Conservation (phyloP, 1,140 invertebrate species). For the Sarcophaga peregrina region DNA sequence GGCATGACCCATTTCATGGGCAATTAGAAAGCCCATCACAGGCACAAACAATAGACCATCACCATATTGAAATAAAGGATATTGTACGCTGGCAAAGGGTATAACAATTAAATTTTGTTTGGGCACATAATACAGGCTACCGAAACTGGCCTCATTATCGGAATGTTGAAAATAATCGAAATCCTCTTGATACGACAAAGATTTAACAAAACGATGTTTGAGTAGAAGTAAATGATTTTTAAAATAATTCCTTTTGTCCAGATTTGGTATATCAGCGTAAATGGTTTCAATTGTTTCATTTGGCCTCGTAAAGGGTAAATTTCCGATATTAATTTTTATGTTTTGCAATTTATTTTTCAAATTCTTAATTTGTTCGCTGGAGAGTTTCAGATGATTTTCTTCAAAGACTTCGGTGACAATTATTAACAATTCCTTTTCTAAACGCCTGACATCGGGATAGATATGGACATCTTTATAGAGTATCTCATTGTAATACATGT, state of each 20-base stretch:
- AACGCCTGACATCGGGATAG: no score
- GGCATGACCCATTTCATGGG: conserved; percentile 54
- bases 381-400: background rate
- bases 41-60: conserved; percentile 54
- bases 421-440: no score
- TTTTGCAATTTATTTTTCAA: background rate
- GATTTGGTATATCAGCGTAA: background rate
- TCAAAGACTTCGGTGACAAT: background rate
- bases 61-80: conserved; percentile 46
- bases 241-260: background rate
- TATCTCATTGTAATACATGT: no score
- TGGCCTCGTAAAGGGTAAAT: background rate
- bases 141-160: background rate
- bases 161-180: no score
- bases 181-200: background rate
- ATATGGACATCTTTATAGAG: no score
- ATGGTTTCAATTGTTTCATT: background rate
- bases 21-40: conserved; percentile 53
- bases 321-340: background rate
- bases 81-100: conserved; percentile 52
- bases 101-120: conserved; percentile 52
- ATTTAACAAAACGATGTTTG: background rate
- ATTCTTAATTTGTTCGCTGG: background rate
- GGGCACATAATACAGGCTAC: conserved; percentile 45
- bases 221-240: conserved; percentile 2